These are phyloP conservation scores for Drosophila pseudotakahashii DNA, from an alignment of 2,888 invertebrate species.

Conservation along the genomic window DNA sequence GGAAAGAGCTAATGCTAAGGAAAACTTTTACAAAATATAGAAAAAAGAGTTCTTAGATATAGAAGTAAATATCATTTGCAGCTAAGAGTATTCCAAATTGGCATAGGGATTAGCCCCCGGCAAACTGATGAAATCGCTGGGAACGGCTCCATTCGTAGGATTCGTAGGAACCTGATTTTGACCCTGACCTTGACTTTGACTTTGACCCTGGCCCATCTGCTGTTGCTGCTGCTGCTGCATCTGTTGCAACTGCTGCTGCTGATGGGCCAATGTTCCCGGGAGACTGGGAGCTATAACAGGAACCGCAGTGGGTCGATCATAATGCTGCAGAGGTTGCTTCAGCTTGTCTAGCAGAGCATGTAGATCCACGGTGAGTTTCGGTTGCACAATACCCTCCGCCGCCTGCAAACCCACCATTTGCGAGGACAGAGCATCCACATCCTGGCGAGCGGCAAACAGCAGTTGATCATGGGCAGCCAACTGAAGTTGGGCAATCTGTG, in stretches of 20 bases:
- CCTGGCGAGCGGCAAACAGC: constrained; percentile 84
- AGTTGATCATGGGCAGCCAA: constrained; percentile 84
- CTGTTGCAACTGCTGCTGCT: not conserved
- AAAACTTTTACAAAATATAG: constrained; percentile 1
- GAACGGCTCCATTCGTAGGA: not conserved
- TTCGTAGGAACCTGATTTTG: not conserved
- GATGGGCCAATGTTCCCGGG: not conserved
- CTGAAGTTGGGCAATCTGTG: constrained; percentile 84
- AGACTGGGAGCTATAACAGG: constrained; percentile 69
- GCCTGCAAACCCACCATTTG: constrained; percentile 83
- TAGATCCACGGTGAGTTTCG: constrained; percentile 77
- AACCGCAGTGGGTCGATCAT: constrained; percentile 79
- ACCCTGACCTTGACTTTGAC: not conserved
- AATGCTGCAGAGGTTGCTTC: constrained; percentile 73
- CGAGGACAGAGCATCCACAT: constrained; percentile 83
- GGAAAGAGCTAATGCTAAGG: not conserved
- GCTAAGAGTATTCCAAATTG: constrained; percentile 2
- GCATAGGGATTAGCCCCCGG: not conserved
- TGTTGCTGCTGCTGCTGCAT: constrained; percentile 2
- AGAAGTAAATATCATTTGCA: not conserved
- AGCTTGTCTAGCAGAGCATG: constrained; percentile 76
- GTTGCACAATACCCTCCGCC: constrained; percentile 81
- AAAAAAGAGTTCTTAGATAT: not conserved
- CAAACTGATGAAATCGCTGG: not conserved
- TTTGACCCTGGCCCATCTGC: constrained; percentile 1